A percentile compares a stretch with the other conserved stretches of the same genome.
These are phyloP conservation scores for Alces alces DNA, from an alignment of 2,113 vertebrate genomes.

Conservation along the genomic window DNA sequence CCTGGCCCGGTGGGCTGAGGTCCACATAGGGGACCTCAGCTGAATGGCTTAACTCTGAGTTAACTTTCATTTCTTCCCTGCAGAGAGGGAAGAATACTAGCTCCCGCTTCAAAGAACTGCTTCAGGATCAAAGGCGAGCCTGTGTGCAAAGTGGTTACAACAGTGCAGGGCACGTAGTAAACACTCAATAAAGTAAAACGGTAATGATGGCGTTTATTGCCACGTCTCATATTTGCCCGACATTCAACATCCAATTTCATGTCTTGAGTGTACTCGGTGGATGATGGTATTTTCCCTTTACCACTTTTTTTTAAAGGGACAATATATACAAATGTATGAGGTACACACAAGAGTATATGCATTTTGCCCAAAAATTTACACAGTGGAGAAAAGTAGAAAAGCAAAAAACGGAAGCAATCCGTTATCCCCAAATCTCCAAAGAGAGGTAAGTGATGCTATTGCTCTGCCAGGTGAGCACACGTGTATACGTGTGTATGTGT, in stretches of 20 bases:
- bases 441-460: not conserved
- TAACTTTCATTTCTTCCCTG: not conserved
- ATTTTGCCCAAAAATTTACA: not conserved
- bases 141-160: fast-evolving
- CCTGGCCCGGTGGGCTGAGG: fast-evolving
- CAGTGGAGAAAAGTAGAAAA: not conserved
- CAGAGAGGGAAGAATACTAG: fast-evolving
- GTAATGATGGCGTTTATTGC: not conserved
- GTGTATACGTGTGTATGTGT: not conserved
- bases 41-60: not conserved
- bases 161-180: not conserved
- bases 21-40: fast-evolving
- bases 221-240: not conserved
- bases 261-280: fast-evolving
- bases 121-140: not conserved
- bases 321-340: not conserved
- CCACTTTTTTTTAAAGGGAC: not conserved
- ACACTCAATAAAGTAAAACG: not conserved
- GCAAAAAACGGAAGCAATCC: not conserved
- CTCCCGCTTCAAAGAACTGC: not conserved
- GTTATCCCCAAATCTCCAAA: not conserved
- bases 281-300: not conserved
- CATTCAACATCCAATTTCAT: not conserved
- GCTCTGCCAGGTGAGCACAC: not conserved
- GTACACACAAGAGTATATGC: not conserved